Conservation (phyloP, 2,888 invertebrate genomes). For the Anthophora plumipes region DNA sequence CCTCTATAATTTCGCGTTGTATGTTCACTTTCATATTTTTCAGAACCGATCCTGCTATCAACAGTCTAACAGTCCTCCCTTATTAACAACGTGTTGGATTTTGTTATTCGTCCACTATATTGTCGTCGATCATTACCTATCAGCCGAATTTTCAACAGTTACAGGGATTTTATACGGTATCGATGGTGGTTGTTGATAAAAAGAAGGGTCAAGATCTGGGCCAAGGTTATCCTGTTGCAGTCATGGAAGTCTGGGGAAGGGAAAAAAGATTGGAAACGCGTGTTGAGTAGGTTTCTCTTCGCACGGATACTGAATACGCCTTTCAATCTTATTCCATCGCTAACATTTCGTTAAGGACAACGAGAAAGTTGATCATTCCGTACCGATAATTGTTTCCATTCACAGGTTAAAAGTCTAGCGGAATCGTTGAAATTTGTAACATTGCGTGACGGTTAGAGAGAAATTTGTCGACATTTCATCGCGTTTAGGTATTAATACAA, state of each 20-base stretch:
- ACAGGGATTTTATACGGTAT: conserved; percentile 13
- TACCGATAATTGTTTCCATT: not conserved
- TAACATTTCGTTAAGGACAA: conserved; percentile 10
- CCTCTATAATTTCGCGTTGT: conserved; percentile 25
- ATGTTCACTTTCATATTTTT: conserved; percentile 76
- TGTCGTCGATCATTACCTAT: too few species aligned
- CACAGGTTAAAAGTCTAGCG: not conserved
- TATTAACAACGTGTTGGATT: too few species aligned
- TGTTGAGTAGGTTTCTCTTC: conserved; percentile 49
- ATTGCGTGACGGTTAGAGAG: not conserved
- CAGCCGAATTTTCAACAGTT: too few species aligned
- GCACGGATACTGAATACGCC: conserved; percentile 52
- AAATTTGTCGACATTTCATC: conserved; percentile 14
- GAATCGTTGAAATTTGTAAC: not conserved
- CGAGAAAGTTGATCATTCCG: conserved; percentile 6
- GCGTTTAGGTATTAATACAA: not conserved
- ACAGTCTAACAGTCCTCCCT: too few species aligned
- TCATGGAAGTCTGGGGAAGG: conserved; percentile 24
- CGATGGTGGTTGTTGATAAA: conserved; percentile 42
- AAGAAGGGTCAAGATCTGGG: conserved; percentile 73
- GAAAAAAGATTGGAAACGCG: conserved; percentile 39
- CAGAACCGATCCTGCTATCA: conserved; percentile 40
- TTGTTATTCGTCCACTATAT: too few species aligned
- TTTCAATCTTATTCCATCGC: conserved; percentile 46
- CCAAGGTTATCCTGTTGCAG: conserved; percentile 66